Conservation (phyloP, 1,140 invertebrate species). For the Adelges cooleyi region DNA sequence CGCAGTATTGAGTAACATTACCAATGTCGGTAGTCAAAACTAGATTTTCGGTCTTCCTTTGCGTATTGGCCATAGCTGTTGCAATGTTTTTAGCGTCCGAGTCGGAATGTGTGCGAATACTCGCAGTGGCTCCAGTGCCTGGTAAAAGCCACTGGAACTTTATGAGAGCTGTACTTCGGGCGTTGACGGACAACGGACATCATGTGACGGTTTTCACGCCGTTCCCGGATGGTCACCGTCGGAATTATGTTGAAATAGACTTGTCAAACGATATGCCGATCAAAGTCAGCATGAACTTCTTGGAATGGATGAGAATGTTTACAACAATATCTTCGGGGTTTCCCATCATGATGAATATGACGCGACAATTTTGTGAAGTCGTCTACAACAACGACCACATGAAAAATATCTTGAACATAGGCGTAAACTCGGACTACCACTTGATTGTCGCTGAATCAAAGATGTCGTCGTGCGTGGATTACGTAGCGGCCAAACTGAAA, state of each 20-base stretch:
- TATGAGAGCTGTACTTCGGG: slow-evolving; percentile 35
- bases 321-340: background rate
- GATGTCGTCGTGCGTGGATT: background rate
- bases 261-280: background rate
- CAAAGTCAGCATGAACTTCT: background rate
- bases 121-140: slow-evolving; percentile 33
- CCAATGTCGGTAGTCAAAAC: no score
- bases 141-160: slow-evolving; percentile 37
- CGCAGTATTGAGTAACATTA: no score
- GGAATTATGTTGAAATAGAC: background rate
- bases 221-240: slow-evolving; percentile 33
- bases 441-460: background rate
- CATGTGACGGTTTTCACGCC: slow-evolving; percentile 35
- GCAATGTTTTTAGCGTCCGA: no score
- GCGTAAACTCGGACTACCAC: no score
- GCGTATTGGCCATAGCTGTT: no score
- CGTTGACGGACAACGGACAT: slow-evolving; percentile 35
- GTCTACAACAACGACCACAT: no score
- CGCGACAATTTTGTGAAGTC: background rate
- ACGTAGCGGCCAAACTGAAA: background rate
- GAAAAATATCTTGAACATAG: background rate
- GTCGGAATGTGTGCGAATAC: slow-evolving; percentile 31
- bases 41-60: no score
- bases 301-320: background rate
- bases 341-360: background rate